phyloP scores from a whole-genome alignment of 2,113 vertebrate species.

The Chrysemys picta region DNA sequence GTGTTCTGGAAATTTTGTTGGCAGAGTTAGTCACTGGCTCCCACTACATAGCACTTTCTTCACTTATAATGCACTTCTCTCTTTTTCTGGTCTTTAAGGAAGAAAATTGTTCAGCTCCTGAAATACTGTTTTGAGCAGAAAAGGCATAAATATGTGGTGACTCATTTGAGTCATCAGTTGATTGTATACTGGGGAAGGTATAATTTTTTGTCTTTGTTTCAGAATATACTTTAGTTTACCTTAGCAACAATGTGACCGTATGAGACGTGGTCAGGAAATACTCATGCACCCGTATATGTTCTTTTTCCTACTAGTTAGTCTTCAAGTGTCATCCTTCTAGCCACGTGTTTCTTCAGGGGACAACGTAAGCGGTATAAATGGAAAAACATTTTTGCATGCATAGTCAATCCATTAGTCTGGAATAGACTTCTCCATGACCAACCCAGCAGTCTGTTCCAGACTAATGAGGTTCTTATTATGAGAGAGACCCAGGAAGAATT shows the following conservation, averaged over 20 bases:
- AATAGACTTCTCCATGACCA: not conserved
- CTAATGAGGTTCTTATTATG: not conserved
- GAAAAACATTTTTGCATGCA: not conserved
- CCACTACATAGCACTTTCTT: not conserved
- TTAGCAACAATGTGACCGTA: not conserved
- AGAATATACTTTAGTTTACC: not conserved
- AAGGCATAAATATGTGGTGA: not conserved
- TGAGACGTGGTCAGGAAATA: not conserved
- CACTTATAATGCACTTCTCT: not conserved
- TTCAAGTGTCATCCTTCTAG: not conserved
- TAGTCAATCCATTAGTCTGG: not conserved
- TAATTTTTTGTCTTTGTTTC: not conserved
- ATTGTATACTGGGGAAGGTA: not conserved
- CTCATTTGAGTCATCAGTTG: not conserved
- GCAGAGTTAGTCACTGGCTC: not conserved
- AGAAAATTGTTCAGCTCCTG: not conserved
- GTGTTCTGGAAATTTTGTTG: not conserved
- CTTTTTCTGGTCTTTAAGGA: not conserved
- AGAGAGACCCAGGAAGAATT: not conserved
- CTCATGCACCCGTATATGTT: not conserved
- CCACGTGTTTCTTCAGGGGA: not conserved
- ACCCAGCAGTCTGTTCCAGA: not conserved
- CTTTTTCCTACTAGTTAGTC: not conserved
- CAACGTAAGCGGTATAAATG: not conserved
- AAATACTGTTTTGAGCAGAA: not conserved